phyloP scores from a whole-genome alignment of 2,113 vertebrate genomes.

The Sinocyclocheilus anophthalmus region DNA sequence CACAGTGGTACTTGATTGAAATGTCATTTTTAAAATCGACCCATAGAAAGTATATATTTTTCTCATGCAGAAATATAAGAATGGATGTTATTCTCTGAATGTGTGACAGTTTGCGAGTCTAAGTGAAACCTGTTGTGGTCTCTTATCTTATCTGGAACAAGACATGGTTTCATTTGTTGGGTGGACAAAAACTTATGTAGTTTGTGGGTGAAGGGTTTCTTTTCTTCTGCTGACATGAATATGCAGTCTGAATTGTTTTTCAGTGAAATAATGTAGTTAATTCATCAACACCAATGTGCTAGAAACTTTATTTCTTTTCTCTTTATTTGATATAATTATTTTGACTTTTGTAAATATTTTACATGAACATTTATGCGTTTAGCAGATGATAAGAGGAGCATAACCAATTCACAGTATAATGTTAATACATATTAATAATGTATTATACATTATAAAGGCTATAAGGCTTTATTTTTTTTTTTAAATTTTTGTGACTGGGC shows the following conservation, averaged over 20 bases:
- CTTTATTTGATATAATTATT: too few relatives aligned
- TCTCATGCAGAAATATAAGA: not conserved
- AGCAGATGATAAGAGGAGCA: too few relatives aligned
- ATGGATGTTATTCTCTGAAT: not conserved
- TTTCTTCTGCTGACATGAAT: not conserved
- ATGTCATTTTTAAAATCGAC: not conserved
- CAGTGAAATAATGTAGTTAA: too few relatives aligned
- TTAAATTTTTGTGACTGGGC: too few relatives aligned
- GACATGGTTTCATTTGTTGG: not conserved
- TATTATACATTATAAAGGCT: too few relatives aligned
- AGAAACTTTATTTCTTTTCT: too few relatives aligned
- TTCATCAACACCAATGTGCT: too few relatives aligned
- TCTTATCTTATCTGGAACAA: not conserved
- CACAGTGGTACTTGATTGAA: not conserved
- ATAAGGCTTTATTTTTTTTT: too few relatives aligned
- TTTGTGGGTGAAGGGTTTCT: not conserved
- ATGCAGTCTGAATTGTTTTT: not conserved
- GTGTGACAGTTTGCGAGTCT: not conserved
- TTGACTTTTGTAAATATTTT: too few relatives aligned
- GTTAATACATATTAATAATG: too few relatives aligned
- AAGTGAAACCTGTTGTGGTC: not conserved
- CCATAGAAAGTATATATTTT: not conserved
- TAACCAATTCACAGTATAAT: too few relatives aligned
- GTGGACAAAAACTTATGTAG: not conserved
- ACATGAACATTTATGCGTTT: too few relatives aligned